These are phyloP conservation scores for Mastomys natalensis DNA, from an alignment of 2,113 vertebrate genomes.

Conservation along the genomic window DNA sequence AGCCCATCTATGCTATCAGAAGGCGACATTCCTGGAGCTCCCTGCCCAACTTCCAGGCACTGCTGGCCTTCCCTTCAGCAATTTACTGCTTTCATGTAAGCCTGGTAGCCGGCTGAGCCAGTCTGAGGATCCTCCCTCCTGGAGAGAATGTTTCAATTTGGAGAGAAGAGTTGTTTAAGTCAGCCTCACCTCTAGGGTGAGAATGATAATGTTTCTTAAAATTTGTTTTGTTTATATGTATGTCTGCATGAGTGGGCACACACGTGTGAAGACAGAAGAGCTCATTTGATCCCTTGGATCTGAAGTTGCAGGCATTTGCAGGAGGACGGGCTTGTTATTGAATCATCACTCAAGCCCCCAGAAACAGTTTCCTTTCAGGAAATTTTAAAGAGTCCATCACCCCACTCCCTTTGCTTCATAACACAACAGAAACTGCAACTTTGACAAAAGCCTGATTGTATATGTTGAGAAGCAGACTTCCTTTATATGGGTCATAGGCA, in stretches of 20 bases:
- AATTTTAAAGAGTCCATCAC: neutral
- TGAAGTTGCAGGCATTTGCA: neutral
- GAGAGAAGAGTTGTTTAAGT: neutral
- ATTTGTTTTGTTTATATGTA: neutral
- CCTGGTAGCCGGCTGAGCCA: neutral
- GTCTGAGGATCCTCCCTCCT: neutral
- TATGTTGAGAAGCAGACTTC: neutral
- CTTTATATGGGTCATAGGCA: neutral
- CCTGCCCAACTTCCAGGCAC: neutral
- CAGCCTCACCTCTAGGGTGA: neutral
- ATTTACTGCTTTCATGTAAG: neutral
- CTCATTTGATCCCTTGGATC: neutral
- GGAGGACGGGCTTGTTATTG: neutral
- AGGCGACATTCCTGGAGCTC: neutral
- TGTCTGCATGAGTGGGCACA: neutral
- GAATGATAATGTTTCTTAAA: neutral
- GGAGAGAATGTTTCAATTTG: neutral
- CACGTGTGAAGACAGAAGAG: neutral
- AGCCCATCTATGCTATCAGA: neutral
- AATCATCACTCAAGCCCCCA: neutral
- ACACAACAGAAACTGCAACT: neutral
- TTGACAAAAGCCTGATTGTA: neutral
- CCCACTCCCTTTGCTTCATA: too few species aligned
- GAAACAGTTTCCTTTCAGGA: neutral
- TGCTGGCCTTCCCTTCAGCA: neutral